phyloP scores from a whole-genome alignment of 2,888 invertebrate species.

The Notodromas monacha region DNA sequence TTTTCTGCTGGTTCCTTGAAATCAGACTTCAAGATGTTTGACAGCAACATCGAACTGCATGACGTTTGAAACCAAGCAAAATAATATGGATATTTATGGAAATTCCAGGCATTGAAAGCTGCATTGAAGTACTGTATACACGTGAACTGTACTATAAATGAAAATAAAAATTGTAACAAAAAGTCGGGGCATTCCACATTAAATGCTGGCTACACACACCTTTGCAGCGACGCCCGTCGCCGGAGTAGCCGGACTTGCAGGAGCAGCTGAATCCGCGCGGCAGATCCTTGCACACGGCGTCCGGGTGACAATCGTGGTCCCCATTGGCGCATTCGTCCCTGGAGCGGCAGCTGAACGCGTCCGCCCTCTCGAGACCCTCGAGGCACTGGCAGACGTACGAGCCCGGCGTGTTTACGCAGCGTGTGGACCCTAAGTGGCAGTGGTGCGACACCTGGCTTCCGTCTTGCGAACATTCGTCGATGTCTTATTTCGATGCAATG shows the following conservation, averaged over 20 bases:
- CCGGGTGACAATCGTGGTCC: conserved; percentile 34
- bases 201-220: no score
- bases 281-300: conserved; percentile 46
- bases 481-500: no score
- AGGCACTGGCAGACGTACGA: conserved; percentile 41
- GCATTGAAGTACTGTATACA: no score
- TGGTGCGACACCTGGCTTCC: conserved; percentile 25
- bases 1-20: no score
- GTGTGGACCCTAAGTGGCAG: conserved; percentile 40
- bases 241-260: conserved; percentile 33
- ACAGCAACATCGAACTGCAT: no score
- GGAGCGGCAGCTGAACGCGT: conserved; percentile 34
- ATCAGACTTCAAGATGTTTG: no score
- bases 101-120: no score
- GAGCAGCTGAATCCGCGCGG: conserved; percentile 44
- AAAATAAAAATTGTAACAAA: no score
- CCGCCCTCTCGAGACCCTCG: conserved; percentile 5
- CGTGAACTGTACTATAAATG: no score
- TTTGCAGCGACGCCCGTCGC: conserved; percentile 41
- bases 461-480: conserved; percentile 39
- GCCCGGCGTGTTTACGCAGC: conserved; percentile 44
- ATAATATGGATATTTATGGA: no score
- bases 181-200: no score
- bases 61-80: no score
- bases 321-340: conserved; percentile 40